Evolutionary conservation across 2,113 vertebrate genomes (phyloP), one percentile per base, ranked within the genome.

Genomic region (Todiramphus saurophagus): DNA sequence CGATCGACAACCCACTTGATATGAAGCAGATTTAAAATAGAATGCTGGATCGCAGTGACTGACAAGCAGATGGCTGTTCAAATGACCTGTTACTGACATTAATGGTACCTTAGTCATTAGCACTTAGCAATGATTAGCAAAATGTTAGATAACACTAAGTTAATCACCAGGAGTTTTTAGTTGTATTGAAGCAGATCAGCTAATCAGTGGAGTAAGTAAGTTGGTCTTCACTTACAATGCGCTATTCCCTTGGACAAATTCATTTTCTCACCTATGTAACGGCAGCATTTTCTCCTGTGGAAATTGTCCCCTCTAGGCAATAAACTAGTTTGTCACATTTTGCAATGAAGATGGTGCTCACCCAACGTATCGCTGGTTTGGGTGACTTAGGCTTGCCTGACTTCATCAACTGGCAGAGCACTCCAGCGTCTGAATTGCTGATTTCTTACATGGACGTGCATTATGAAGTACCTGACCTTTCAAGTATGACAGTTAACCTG

Each of bases 1-100:
- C 98, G 99, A 81, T 99, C 99, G 24, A 99, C 98, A 92, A 99
- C 99, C 80, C 99, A 99, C 96, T 98, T 99, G 90, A 98, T 99
- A 97, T 99, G 98, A 99, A 93, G 39, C 75, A 53, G 41, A 20
- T 16, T 39, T 76, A 51, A 50, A 81, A 33, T 70, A 30, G 37
- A 56, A 19, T 39, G 66, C 87, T 85, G 55, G 21, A 20, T 51
- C 88, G 55, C 7, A 81, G 39, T 51, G 89, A 95, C 92, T 95
- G 97, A 91, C 80, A 92, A 82, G 83, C 92, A 95, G 80, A 41
- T 94, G 73, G 67, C 95, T 97, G 64, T 92, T 68, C 63, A 23
- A 33, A 87, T 41, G 93, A 80, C 86, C 95, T 88, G 73, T 90
- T 93, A 70, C 90, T 98, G 97, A 98, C 92, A 73, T 85, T 69